Percentiles rank a stretch among this genome's conserved stretches.
These are phyloP conservation scores for Cyrtodaria siliqua DNA, from an alignment of 2,888 invertebrate species.

Conservation along the genomic window DNA sequence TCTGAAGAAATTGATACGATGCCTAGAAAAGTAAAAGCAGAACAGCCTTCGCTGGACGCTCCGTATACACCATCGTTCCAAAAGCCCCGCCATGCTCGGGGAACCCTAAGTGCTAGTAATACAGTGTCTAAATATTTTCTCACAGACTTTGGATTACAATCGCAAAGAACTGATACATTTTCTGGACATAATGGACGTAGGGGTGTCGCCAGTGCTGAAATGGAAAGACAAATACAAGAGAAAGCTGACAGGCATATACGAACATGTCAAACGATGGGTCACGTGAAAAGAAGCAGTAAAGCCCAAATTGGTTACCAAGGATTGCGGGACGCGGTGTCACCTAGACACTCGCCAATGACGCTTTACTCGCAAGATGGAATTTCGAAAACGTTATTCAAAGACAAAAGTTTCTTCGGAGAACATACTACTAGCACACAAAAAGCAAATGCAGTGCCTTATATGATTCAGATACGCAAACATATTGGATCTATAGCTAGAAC, in stretches of 20 bases:
- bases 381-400: neutral
- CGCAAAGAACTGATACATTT: conserved; percentile 64
- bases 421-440: conserved; percentile 25
- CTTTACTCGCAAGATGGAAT: neutral
- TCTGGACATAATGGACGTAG: conserved; percentile 59
- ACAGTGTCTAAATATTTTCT: conserved; percentile 55
- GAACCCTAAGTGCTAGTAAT: conserved; percentile 29
- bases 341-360: conserved; percentile 23
- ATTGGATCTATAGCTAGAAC: conserved; percentile 35
- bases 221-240: conserved; percentile 59
- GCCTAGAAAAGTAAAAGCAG: too few species aligned
- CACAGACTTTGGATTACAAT: conserved; percentile 64
- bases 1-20: too few species aligned
- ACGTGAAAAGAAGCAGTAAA: conserved; percentile 61
- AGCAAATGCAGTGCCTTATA: conserved; percentile 28
- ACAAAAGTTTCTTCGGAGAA: conserved; percentile 28
- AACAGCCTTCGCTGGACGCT: neutral
- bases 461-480: conserved; percentile 57
- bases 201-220: conserved; percentile 44
- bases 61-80: conserved; percentile 27
- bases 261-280: conserved; percentile 63
- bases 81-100: conserved; percentile 27
- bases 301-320: conserved; percentile 59
- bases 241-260: conserved; percentile 66
- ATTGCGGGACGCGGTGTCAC: conserved; percentile 62